Conservation (phyloP, 2,113 vertebrate species). For the Tupaia tana region DNA sequence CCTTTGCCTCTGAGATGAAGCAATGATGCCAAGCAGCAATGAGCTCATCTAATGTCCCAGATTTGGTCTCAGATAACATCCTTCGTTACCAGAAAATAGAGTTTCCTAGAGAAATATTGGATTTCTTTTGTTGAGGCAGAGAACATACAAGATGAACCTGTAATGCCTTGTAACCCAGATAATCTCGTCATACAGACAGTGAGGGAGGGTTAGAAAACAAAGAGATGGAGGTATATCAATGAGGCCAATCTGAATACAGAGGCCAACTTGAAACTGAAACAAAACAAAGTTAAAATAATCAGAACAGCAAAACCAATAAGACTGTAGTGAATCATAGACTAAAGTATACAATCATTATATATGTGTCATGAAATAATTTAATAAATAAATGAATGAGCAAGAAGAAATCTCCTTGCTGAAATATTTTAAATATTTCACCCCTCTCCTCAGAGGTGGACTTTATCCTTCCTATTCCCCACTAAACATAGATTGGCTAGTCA, state of each 20-base stretch:
- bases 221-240: background rate
- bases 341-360: background rate
- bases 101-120: background rate
- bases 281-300: background rate
- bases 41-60: rapidly evolving
- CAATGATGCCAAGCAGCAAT: background rate
- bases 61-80: background rate
- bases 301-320: background rate
- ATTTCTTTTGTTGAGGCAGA: background rate
- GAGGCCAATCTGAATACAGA: no score
- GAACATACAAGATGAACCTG: background rate
- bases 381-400: background rate
- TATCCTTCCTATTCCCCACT: background rate
- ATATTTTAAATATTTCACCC: background rate
- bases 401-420: background rate
- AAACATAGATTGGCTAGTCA: background rate
- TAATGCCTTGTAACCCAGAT: no score
- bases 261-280: background rate
- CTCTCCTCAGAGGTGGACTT: rapidly evolving
- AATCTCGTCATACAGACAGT: background rate
- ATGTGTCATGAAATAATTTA: background rate
- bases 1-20: background rate
- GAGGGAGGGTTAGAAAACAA: background rate
- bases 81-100: background rate
- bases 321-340: background rate